phyloP scores from a whole-genome alignment of 2,113 vertebrate genomes.

The Ageneiosus marmoratus region DNA sequence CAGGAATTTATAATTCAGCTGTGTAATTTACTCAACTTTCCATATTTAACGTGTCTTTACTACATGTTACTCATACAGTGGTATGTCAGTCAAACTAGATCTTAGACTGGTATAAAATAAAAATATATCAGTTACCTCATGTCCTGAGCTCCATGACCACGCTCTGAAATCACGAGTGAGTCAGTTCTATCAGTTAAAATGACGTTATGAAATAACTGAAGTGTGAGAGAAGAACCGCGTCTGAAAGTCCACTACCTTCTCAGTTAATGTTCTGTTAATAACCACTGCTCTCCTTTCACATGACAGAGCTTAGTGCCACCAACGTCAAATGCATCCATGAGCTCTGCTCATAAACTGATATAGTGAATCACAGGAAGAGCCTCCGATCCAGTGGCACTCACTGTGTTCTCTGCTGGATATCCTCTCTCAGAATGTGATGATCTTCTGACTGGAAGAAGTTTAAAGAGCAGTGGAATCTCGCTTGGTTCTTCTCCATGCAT shows the following conservation, averaged over 20 bases:
- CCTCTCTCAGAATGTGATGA: background rate
- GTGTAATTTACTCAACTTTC: background rate
- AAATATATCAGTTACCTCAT: background rate
- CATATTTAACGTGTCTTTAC: background rate
- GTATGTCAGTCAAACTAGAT: background rate
- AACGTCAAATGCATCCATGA: too few species aligned
- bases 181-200: background rate
- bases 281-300: background rate
- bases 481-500: background rate
- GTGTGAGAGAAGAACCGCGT: background rate
- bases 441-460: background rate
- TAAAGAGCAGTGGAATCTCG: too few species aligned
- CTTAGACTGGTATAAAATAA: background rate
- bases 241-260: background rate
- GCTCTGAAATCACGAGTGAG: too few species aligned
- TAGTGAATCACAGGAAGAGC: background rate
- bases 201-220: background rate
- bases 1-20: too few species aligned
- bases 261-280: too few species aligned
- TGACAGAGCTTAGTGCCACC: background rate
- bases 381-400: background rate
- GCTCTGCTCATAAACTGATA: background rate
- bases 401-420: background rate
- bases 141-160: background rate
- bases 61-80: background rate